Conservation (phyloP, 2,888 invertebrate genomes). For the Cantharis lateralis region DNA sequence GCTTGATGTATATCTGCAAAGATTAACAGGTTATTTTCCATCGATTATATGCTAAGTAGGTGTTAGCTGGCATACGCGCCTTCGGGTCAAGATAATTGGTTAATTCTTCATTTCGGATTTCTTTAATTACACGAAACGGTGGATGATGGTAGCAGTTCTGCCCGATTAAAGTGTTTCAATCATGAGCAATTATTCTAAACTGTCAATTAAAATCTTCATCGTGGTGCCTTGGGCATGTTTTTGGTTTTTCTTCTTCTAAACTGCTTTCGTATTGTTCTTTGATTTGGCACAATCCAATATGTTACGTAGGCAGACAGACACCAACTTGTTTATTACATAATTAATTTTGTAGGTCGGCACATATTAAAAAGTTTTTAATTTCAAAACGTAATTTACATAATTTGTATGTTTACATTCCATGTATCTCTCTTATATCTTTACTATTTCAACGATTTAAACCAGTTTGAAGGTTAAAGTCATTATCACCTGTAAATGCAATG, state of each 20-base stretch:
- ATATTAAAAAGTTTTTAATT: conserved; percentile 14
- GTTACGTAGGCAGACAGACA: conserved; percentile 2
- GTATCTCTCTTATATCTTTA: conserved; percentile 4
- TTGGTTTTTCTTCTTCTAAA: not conserved
- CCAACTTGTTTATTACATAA: not conserved
- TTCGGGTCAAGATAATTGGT: not conserved
- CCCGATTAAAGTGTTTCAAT: not conserved
- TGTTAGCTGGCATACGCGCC: not conserved
- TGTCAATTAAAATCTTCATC: not conserved
- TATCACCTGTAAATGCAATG: conserved; percentile 7
- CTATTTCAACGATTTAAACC: conserved; percentile 4
- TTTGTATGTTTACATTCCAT: conserved; percentile 17
- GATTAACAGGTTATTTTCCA: not conserved
- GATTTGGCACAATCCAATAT: not conserved
- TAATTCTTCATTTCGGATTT: not conserved
- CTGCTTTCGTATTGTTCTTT: not conserved
- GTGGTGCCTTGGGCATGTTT: not conserved
- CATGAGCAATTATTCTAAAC: not conserved
- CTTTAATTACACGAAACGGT: not conserved
- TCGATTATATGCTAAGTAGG: not conserved
- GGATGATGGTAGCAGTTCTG: not conserved
- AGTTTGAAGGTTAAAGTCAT: conserved; percentile 14
- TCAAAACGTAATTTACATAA: conserved; percentile 13
- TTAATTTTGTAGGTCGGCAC: conserved; percentile 12
- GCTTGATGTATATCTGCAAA: not conserved